Conservation (phyloP, 2,888 invertebrate genomes). For the Meghimatium bilineatum region DNA sequence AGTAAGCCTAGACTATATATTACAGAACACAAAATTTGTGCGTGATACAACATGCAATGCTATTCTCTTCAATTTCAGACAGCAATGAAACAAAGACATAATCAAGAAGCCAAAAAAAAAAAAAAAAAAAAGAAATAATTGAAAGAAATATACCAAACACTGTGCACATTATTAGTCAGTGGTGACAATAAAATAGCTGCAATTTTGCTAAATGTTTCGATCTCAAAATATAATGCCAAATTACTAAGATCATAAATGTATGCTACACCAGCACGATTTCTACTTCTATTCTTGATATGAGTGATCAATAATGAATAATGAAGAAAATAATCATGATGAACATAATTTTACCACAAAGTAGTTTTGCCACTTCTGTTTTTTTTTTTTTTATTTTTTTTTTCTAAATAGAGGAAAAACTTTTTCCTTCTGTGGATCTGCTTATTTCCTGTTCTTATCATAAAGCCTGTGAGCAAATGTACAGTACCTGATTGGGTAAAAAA, state of each 20-base stretch:
- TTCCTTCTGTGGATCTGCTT: not conserved
- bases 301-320: not conserved
- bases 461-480: constrained; percentile 31
- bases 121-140: not conserved
- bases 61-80: constrained; percentile 5
- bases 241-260: not conserved
- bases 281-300: not conserved
- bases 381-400: not conserved
- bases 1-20: not conserved
- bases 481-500: not conserved
- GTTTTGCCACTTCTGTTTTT: not conserved
- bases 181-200: not conserved
- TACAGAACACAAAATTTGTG: not conserved
- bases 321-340: not conserved
- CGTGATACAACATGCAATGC: constrained; percentile 3
- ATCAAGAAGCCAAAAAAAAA: not conserved
- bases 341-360: constrained; percentile 6
- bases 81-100: not conserved
- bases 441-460: not conserved
- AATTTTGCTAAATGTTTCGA: not conserved
- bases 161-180: constrained; percentile 32
- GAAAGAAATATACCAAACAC: not conserved
- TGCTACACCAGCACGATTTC: not conserved
- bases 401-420: not conserved
- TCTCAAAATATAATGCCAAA: not conserved